These are phyloP conservation scores for Lucinisca nassula DNA, from an alignment of 2,888 invertebrate genomes.

Conservation along the genomic window DNA sequence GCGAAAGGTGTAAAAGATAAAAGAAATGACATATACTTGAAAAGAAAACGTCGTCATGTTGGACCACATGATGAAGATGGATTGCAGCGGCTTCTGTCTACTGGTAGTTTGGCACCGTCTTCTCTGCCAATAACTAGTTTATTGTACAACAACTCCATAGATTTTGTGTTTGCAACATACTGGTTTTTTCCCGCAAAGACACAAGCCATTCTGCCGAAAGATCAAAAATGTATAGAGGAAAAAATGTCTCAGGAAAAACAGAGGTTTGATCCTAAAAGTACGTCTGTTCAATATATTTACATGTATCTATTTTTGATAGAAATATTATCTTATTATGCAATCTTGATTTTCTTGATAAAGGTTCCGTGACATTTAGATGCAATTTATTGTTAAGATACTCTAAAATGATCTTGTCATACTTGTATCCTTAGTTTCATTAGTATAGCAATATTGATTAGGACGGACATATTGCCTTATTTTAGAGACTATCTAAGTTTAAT, in stretches of 20 bases:
- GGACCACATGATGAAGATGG: conserved; percentile 88
- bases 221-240: conserved; percentile 91
- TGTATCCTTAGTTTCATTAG: too few species aligned
- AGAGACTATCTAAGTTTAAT: too few species aligned
- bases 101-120: conserved; percentile 88
- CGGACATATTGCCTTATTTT: too few species aligned
- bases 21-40: neutral
- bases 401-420: too few species aligned
- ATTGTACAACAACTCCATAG: conserved; percentile 88
- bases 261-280: conserved; percentile 87
- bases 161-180: conserved; percentile 93
- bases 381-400: too few species aligned
- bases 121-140: conserved; percentile 88
- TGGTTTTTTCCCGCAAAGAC: conserved; percentile 91
- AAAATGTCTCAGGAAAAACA: conserved; percentile 88
- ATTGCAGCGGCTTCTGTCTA: conserved; percentile 88
- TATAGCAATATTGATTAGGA: too few species aligned
- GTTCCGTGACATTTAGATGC: too few species aligned
- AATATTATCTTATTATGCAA: too few species aligned
- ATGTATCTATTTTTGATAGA: too few species aligned
- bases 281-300: conserved; percentile 66
- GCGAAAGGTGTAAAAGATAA: neutral
- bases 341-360: too few species aligned
- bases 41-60: conserved; percentile 85
- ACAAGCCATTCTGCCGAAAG: conserved; percentile 89